Evolutionary conservation across 2,113 vertebrate genomes (phyloP), one percentile per base, ranked within the genome.

Genomic region (Coturnix japonica): DNA sequence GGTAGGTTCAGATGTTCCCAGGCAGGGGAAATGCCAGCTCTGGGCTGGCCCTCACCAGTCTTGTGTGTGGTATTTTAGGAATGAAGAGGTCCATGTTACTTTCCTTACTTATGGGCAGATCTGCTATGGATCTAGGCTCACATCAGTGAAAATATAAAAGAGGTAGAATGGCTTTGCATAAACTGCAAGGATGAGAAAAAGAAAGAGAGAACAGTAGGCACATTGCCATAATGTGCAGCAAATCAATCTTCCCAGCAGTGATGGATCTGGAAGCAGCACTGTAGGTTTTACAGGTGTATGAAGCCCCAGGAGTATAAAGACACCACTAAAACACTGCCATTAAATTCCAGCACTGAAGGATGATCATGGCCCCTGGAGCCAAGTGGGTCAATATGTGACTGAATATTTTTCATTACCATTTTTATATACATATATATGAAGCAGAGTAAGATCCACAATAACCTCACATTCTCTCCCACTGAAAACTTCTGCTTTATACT

Each of bases 291-390:
- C 87, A 96, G 92, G 93, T 92, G 87, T 89, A 91, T 96, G 94
- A 90, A 96, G 91, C 80, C 56, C 67, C 10, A 0, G 0, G 12
- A 87, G 66, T 89, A 86, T 77, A 95, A 94, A 94, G 93, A 79
- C 81, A 90, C 64, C 73, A 95, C 93, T 97, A 96, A 97, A 96
- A 92, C 91, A 85, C 56, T 94, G 59, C 90, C 83, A 93, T 95
- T 95, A 94, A 96, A 95, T 57, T 82, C 69, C 76, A 43, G 2
- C 85, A 94, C 90, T 95, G 77, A 73, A 89, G 73, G 72, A 95
- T 84, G 92, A 94, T 91, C 74, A 70, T 0, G 10, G 80, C 59
- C 78, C 93, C 90, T 85, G 47, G 66, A 94, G 92, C 87, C 79
- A 94, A 91, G 67, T 51, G 73, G 91, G 92, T 88, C 90, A 96